Base-by-base conservation (phyloP, 2,113 vertebrate species). In the Ifrita kowaldi region DNA sequence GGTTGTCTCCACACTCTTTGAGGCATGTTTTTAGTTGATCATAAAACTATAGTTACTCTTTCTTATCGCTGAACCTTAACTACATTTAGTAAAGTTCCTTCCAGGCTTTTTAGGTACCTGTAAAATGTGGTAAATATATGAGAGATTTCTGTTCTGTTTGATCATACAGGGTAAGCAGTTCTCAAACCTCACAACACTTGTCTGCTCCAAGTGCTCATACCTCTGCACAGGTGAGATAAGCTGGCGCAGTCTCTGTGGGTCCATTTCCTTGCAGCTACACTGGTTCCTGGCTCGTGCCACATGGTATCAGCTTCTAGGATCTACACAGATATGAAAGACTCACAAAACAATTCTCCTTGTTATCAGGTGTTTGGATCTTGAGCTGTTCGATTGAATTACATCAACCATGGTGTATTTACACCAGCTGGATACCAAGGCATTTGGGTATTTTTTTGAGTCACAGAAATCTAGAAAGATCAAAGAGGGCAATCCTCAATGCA, bases 391-490 rank as follows among this genome's bases (percentile, higher is more conserved):
- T 22, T 60, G 52, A 9, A 4, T 88, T 86, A 78, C 68, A 86
- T 80, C 68, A 85, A 33, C 23, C 6, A 3, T 3, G 1, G 7
- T 76, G 49, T 69, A 50, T 59, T 89, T 91, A 89, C 68, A 67
- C 11, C 47, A 59, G 60, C 44, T 0, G 0, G 44, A 56, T 49
- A 63, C 24, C 0, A 1, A 55, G 39, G 68, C 1, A 0, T 76
- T 80, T 63, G 71, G 30, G 39, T 65, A 41, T 32, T 60, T 44
- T 75, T 91, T 77, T 63, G 50, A 73, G 68, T 42, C 49, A 26
- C 10, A 9, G 75, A 92, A 80, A 90, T 35, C 57, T 32, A 69
- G 24, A 85, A 73, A 77, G 75, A 92, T 62, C 78, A 88, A 93
- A 87, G 79, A 70, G 20, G 57, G 12, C 64, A 73, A 79, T 59